Evolutionary conservation across 2,113 vertebrate genomes (phyloP).

Genomic region (Neolamprologus variostigma): DNA sequence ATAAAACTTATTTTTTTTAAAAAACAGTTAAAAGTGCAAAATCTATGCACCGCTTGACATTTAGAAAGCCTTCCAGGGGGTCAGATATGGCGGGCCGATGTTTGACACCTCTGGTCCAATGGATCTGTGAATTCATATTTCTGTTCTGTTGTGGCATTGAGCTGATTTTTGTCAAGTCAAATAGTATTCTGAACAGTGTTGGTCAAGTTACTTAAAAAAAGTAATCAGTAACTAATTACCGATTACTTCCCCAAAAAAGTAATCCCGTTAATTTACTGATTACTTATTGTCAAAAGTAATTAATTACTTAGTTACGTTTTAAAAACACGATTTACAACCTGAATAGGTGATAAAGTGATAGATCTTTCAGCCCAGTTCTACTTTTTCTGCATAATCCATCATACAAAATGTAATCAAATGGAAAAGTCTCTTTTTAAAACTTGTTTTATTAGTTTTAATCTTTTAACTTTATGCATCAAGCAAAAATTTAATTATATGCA

Average conservation of each 20-base stretch:
- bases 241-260: no score
- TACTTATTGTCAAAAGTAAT: no score
- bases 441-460: no score
- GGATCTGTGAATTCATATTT: not conserved
- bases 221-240: no score
- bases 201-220: no score
- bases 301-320: no score
- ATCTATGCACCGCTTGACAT: not conserved
- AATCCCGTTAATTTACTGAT: accelerated
- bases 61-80: not conserved
- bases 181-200: not conserved
- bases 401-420: no score
- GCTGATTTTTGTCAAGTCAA: not conserved
- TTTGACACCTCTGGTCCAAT: not conserved
- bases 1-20: accelerated
- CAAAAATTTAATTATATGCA: accelerated
- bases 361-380: no score
- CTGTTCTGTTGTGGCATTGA: not conserved
- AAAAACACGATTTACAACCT: no score
- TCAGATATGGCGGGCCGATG: accelerated
- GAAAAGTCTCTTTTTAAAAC: no score
- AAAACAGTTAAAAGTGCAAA: not conserved
- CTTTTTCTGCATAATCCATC: accelerated
- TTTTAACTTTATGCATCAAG: no score
- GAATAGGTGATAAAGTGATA: accelerated